Evolutionary conservation across 2,888 invertebrate species (phyloP).

Genomic region (Andricus curvator): DNA sequence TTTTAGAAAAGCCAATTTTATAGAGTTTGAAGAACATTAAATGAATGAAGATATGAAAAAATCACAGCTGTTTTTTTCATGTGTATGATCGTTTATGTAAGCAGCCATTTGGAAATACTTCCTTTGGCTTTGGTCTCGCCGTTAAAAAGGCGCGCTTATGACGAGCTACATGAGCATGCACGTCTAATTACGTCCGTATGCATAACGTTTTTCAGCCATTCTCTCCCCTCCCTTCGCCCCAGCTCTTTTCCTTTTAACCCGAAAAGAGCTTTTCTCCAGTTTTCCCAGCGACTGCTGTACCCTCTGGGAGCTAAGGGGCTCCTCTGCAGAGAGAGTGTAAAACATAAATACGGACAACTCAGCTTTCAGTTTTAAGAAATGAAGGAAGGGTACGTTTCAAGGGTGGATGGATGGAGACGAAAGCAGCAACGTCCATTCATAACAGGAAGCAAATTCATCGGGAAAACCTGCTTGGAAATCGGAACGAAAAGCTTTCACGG

Average conservation of each 20-base stretch:
- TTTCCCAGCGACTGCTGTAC: background rate
- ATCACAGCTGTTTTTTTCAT: background rate
- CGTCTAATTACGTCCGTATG: constrained; percentile 13
- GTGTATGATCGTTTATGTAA: constrained; percentile 43
- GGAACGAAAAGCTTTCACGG: constrained; percentile 52
- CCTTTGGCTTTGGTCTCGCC: constrained; percentile 55
- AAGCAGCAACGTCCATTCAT: constrained; percentile 46
- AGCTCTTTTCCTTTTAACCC: constrained; percentile 18
- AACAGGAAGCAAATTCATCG: constrained; percentile 39
- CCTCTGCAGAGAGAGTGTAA: background rate
- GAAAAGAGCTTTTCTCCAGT: constrained; percentile 13
- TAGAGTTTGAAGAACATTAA: background rate
- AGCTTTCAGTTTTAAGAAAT: background rate
- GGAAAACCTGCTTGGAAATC: constrained; percentile 49
- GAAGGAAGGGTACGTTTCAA: background rate
- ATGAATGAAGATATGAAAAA: background rate
- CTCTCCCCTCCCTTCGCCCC: constrained; percentile 32
- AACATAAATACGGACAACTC: background rate
- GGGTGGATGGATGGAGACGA: constrained; percentile 30
- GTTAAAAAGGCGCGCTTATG: constrained; percentile 63
- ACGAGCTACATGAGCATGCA: constrained; percentile 34
- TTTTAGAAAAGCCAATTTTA: too few species aligned
- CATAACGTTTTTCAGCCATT: background rate
- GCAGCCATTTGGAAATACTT: constrained; percentile 56
- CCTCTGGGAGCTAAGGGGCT: background rate